Conservation (phyloP, 1,140 invertebrate species). For the Pseudomyrmex concolor region DNA sequence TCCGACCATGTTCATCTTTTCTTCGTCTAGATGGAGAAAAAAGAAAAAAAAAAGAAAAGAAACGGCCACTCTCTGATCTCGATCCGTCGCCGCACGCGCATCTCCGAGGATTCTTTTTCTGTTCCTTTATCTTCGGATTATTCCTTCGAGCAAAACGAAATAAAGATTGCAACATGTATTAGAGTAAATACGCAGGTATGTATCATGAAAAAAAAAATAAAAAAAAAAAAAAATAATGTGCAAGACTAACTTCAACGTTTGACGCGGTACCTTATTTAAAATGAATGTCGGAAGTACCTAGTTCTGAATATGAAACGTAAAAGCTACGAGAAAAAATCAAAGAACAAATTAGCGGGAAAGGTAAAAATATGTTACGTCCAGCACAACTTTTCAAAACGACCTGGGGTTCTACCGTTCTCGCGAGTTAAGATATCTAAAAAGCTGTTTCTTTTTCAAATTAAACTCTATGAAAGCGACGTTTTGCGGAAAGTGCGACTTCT, state of each 20-base stretch:
- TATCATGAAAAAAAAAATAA: too few species aligned
- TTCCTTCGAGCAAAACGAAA: not conserved
- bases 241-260: not conserved
- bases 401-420: not conserved
- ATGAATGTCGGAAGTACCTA: constrained; percentile 5
- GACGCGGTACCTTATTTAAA: not conserved
- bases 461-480: not conserved
- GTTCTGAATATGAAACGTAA: not conserved
- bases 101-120: too few species aligned
- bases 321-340: not conserved
- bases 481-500: constrained; percentile 4
- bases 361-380: constrained; percentile 1
- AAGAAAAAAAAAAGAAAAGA: not conserved
- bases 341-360: not conserved
- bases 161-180: not conserved
- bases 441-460: constrained; percentile 14
- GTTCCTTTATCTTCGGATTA: too few species aligned
- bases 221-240: not conserved
- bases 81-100: too few species aligned
- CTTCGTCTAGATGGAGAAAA: constrained; percentile 19
- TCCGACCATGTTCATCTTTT: constrained; percentile 52
- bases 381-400: constrained; percentile 10
- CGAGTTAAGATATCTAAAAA: constrained; percentile 17
- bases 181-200: not conserved
- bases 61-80: too few species aligned